Percentiles rank a stretch among this genome's conserved stretches.
Evolutionary conservation across 30 jellyfish, hydroid and myxozoan species (phyloP).

Genomic region (Sanderia malayensis): DNA sequence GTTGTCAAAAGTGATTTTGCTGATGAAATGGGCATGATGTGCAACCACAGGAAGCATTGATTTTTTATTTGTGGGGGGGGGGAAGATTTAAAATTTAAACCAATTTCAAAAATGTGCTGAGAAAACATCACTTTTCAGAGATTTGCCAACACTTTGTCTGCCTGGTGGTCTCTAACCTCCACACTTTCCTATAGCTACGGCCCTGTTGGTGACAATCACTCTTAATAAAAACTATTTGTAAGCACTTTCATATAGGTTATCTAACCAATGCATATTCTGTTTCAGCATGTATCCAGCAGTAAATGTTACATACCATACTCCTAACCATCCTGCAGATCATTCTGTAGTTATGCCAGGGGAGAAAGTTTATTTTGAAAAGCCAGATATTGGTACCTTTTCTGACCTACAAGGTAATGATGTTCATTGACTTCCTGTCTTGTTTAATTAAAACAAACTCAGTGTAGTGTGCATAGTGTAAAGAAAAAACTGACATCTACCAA

Average conservation of each 20-base stretch:
- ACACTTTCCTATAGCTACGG: not conserved
- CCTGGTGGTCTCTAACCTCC: not conserved
- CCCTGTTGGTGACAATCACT: not conserved
- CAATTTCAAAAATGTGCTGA: not conserved
- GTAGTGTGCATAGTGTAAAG: not conserved
- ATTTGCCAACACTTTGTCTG: not conserved
- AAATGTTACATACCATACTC: not conserved
- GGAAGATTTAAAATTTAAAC: too few species aligned
- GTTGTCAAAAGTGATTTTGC: too few species aligned
- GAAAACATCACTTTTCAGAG: not conserved
- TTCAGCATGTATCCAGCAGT: not conserved
- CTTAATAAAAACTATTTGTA: too few species aligned
- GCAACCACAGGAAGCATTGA: too few species aligned
- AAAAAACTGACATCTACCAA: not conserved
- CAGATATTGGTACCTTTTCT: not conserved
- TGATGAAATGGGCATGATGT: too few species aligned
- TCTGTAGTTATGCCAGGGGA: not conserved
- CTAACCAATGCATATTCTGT: not conserved
- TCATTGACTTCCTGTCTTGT: not conserved
- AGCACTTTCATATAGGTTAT: not conserved
- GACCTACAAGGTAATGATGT: not conserved
- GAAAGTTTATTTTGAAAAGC: not conserved
- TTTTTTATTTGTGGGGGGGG: too few species aligned
- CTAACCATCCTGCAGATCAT: not conserved
- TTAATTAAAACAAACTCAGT: not conserved